Evolutionary conservation across 1,140 invertebrate species (phyloP), one percentile per base, ranked within the genome.

Genomic region (Phortica variegata): DNA sequence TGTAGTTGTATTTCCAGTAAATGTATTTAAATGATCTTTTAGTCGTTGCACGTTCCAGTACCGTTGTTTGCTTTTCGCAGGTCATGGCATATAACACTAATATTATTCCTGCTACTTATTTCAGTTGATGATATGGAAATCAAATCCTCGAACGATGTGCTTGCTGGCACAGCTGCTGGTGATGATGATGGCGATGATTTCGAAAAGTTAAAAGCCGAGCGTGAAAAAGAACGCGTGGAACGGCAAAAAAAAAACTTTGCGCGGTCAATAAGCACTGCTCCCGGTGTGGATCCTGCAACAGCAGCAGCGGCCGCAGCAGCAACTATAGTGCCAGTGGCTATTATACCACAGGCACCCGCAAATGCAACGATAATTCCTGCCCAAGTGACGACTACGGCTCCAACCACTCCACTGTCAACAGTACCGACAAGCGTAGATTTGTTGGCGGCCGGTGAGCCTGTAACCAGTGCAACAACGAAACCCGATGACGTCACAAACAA

Each of bases 221-320:
- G 81, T 3, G 77, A 81, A 47, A 79, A 79, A 42, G 74, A 79
- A 49, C 73, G 81, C 19, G 54, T 69, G 2, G 69, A 80, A 38
- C 76, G 74, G 9, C 76, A 77, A 10, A 60, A 79, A 8, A 73
- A 75, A 33, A 81, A 78, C 42, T 38, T 83, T 20, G 78, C 66
- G 1, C 63, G 79, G 21, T 79, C 78, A 19, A 77, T 77, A 2
- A 80, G 79, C 49, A 75, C 71, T 6, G 69, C 72, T 1, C 72
- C 68, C 3, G 68, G 61, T 8, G 46, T 66, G 18, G 71, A 72
- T 10, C 42, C 23, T 38, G 34, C 36, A 23, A 20, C 52, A 9
- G 17, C 38, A 6, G 15, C 50, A n/a, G 16, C 52, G 4, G 47
- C 46, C 18, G 56, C 66, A 10, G 23, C 48, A n/a, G 23, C 23